Base-by-base conservation (phyloP, 2,888 invertebrate species). In the Leucophenga maculata region DNA sequence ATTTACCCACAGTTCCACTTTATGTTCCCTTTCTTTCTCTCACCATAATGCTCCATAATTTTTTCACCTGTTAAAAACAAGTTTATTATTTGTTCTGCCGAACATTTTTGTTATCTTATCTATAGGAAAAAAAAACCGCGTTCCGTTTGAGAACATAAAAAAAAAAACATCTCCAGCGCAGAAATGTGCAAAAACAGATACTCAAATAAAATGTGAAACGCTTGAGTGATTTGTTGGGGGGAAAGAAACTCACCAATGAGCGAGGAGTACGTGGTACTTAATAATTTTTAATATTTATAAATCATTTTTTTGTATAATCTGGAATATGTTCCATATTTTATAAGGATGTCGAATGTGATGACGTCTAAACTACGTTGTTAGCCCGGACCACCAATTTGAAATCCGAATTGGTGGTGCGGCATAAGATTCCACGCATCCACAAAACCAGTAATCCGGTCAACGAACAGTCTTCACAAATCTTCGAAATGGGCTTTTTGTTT, bases 101-200 rank as follows among this genome's bases (percentile, higher is more conserved):
- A 39, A 22, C 22, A n/a, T 32, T 60, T n/a, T n/a, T 62, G 18
- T 67, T 67, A 67, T 67, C 67, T 67, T 67, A 67, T 67, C 67
- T 55, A 18, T 6, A 18, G 55, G n/a, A 54, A 39, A 39, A 55
- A n/a, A 54, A 66, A 48, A 48, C 14, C 6, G 16, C 26, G 13
- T 32, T 59, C n/a, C 57, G 32, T 60, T 60, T 39, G 57, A 14
- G 26, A 18, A n/a, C 22, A 13, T 31, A 8, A 39, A 18, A n/a
- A 3, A 13, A 9, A 8, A 39, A 39, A 39, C 16, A 26, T 39
- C 39, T 60, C 14, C 16, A 46, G 6, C n/a, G n/a, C 18, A 60
- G 39, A 32, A 39, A n/a, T 57, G 32, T 22, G 31, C n/a, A 31
- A 55, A 55, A 55, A 22, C 54, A 54, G 54, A 54, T 54, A 54